A percentile compares a stretch with the other conserved stretches of the same genome.
Evolutionary conservation across 2,888 invertebrate species (phyloP).

Genomic region (Heliothis peltigera): DNA sequence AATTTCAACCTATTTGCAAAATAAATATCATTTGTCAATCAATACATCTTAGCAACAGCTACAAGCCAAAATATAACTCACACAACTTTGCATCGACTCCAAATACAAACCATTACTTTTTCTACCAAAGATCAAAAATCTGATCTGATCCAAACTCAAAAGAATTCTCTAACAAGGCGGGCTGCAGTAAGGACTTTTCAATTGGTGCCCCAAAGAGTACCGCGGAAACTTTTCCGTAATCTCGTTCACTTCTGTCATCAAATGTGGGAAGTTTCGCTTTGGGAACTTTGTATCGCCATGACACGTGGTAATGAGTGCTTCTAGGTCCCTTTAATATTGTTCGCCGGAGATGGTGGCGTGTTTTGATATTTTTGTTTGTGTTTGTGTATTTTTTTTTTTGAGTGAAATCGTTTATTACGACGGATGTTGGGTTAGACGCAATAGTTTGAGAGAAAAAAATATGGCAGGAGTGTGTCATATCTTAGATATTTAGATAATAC

Average conservation of each 20-base stretch:
- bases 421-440: too few relatives aligned
- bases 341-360: not conserved
- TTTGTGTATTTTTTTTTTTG: not conserved
- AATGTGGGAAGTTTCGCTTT: conserved; percentile 57
- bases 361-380: not conserved
- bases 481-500: too few relatives aligned
- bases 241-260: conserved; percentile 61
- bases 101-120: conserved; percentile 18
- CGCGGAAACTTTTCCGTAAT: conserved; percentile 53
- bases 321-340: conserved; percentile 37
- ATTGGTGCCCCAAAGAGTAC: conserved; percentile 49
- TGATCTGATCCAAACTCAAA: conserved; percentile 32
- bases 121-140: conserved; percentile 29
- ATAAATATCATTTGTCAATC: too few relatives aligned
- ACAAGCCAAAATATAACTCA: not conserved
- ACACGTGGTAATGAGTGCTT: conserved; percentile 48
- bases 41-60: too few relatives aligned
- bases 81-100: conserved; percentile 15
- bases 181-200: conserved; percentile 55
- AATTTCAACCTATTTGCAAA: too few relatives aligned
- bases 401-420: not conserved
- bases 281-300: conserved; percentile 53
- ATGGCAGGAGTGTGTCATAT: too few relatives aligned
- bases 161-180: conserved; percentile 54
- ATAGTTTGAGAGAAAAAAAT: too few relatives aligned